Evolutionary conservation across 2,797 vertebrate species (phyloP).

Genomic region (Thalassophryne amazonica): DNA sequence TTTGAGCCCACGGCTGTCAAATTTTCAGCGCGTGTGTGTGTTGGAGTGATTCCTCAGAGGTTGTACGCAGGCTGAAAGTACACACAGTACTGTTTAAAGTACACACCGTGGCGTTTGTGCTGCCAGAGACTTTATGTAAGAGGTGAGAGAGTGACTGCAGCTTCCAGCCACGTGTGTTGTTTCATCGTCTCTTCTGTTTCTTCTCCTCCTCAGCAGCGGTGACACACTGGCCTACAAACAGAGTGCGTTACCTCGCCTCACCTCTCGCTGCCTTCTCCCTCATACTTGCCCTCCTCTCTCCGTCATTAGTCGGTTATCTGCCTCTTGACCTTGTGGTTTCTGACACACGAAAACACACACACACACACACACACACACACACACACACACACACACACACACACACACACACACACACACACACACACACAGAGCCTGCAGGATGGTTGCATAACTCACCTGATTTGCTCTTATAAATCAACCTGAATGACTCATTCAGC

Average conservation of each 20-base stretch:
- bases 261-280: not conserved
- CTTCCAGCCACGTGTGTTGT: not conserved
- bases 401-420: not conserved
- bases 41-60: constrained; percentile 1
- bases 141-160: constrained; percentile 10
- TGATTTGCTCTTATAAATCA: constrained; percentile 50
- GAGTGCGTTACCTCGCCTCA: constrained; percentile 23
- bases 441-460: constrained; percentile 58
- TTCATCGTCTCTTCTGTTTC: constrained; percentile 1
- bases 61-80: constrained; percentile 15
- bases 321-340: not conserved
- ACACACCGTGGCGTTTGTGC: not conserved
- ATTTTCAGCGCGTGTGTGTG: not conserved
- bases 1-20: no score
- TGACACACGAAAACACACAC: not conserved
- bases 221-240: constrained; percentile 74
- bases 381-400: not conserved
- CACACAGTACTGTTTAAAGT: no score
- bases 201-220: constrained; percentile 35
- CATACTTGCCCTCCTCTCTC: not conserved
- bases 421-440: not conserved
- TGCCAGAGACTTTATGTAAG: constrained; percentile 34
- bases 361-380: not conserved
- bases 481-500: constrained; percentile 52
- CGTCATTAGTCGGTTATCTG: not conserved